Evolutionary conservation across 2,797 vertebrate species (phyloP).

Genomic region (Sebastes iracundus): DNA sequence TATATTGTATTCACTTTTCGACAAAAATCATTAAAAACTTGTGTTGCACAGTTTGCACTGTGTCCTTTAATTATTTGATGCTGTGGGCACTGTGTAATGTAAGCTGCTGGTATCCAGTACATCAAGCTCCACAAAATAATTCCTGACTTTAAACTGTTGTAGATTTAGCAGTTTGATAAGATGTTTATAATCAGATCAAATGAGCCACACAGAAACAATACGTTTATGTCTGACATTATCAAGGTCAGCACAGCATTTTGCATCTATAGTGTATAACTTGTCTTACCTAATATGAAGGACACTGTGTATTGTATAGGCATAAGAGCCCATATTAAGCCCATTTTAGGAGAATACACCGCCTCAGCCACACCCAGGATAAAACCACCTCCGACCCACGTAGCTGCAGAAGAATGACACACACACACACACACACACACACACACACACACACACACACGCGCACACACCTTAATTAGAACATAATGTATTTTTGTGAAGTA

Average conservation of each 20-base stretch:
- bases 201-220: not conserved
- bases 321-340: slow-evolving; percentile 81
- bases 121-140: not conserved
- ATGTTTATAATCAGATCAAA: not conserved
- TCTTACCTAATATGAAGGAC: slow-evolving; percentile 80
- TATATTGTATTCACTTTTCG: not conserved
- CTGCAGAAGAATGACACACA: slow-evolving; percentile 54
- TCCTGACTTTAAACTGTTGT: not conserved
- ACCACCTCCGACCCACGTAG: slow-evolving; percentile 83
- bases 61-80: not conserved
- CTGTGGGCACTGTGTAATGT: not conserved
- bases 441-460: no score
- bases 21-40: not conserved
- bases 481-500: not conserved
- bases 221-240: not conserved
- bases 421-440: not conserved
- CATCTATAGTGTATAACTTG: not conserved
- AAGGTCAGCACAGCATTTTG: not conserved
- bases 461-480: not conserved
- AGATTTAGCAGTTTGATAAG: not conserved
- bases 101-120: not conserved
- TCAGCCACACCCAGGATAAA: slow-evolving; percentile 83
- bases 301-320: slow-evolving; percentile 78
- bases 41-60: not conserved
- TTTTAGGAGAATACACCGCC: slow-evolving; percentile 77